Conservation (phyloP, 2,888 invertebrate genomes). For the Prosopocoilus inquinatus region DNA sequence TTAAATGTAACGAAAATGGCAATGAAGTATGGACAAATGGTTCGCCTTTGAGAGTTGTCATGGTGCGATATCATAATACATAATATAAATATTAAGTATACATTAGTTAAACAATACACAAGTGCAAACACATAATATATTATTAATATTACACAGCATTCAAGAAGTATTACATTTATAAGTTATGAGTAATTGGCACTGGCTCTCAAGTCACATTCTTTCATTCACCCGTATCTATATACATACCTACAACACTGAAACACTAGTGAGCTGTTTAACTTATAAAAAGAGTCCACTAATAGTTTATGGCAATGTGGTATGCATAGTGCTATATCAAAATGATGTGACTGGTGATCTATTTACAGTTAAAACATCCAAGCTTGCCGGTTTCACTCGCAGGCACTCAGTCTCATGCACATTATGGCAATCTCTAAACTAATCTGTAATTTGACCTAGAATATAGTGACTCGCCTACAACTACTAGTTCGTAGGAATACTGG, state of each 20-base stretch:
- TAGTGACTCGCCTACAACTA: slow-evolving; percentile 41
- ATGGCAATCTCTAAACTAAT: slow-evolving; percentile 18
- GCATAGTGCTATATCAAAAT: slow-evolving; percentile 44
- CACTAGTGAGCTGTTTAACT: slow-evolving; percentile 34
- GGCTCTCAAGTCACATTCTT: slow-evolving; percentile 39
- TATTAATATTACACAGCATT: slow-evolving; percentile 53
- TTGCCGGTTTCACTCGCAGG: slow-evolving; percentile 6
- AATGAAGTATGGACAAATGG: slow-evolving; percentile 40
- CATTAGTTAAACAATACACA: slow-evolving; percentile 44
- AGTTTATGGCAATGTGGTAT: slow-evolving; percentile 40
- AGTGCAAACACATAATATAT: slow-evolving; percentile 50
- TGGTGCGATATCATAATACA: slow-evolving; percentile 39
- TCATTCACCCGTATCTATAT: slow-evolving; percentile 38
- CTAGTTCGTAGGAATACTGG: slow-evolving; percentile 18
- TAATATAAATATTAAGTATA: slow-evolving; percentile 28
- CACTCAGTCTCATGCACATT: slow-evolving; percentile 8
- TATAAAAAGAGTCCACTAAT: slow-evolving; percentile 22
- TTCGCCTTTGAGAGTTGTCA: slow-evolving; percentile 37
- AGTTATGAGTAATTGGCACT: slow-evolving; percentile 51
- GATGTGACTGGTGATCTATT: slow-evolving; percentile 38
- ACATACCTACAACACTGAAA: slow-evolving; percentile 47
- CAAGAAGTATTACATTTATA: slow-evolving; percentile 50
- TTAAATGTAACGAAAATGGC: slow-evolving; percentile 33
- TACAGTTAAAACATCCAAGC: slow-evolving; percentile 19
- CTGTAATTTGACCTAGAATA: slow-evolving; percentile 48